Conservation (phyloP, 2,888 invertebrate genomes). For the Troides aeacus region DNA sequence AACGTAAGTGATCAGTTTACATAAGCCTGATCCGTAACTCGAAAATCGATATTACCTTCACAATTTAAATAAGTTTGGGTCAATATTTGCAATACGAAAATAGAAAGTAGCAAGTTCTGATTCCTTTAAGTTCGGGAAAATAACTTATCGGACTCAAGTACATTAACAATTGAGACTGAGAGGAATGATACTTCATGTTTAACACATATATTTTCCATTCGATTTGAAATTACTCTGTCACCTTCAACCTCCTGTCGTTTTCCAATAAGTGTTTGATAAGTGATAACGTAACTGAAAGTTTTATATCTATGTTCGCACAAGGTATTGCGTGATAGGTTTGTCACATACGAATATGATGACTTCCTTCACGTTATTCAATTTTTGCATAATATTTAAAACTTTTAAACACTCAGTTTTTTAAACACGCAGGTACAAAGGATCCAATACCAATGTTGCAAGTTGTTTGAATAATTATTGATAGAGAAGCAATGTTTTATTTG, state of each 20-base stretch:
- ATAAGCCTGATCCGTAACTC: neutral
- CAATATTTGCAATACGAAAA: neutral
- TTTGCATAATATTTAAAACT: too few species aligned
- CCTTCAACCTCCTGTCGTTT: neutral
- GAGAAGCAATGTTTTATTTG: neutral
- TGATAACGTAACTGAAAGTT: neutral
- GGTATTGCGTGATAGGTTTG: neutral
- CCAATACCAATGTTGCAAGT: too few species aligned
- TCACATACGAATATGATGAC: neutral
- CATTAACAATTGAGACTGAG: neutral
- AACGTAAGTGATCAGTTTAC: neutral
- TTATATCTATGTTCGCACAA: neutral
- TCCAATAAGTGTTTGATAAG: neutral
- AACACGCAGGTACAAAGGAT: too few species aligned
- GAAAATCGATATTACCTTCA: neutral
- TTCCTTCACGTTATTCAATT: neutral
- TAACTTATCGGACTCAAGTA: neutral
- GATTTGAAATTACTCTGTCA: neutral
- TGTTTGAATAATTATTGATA: neutral
- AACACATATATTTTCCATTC: neutral
- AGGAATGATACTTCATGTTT: neutral
- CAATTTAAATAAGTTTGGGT: neutral
- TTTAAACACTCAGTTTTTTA: too few species aligned
- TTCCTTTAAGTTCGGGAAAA: neutral
- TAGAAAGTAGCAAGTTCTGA: neutral